Percentiles rank a stretch among this genome's conserved stretches.
Conservation (phyloP, 2,888 invertebrate genomes). For the Euplexia lucipara region DNA sequence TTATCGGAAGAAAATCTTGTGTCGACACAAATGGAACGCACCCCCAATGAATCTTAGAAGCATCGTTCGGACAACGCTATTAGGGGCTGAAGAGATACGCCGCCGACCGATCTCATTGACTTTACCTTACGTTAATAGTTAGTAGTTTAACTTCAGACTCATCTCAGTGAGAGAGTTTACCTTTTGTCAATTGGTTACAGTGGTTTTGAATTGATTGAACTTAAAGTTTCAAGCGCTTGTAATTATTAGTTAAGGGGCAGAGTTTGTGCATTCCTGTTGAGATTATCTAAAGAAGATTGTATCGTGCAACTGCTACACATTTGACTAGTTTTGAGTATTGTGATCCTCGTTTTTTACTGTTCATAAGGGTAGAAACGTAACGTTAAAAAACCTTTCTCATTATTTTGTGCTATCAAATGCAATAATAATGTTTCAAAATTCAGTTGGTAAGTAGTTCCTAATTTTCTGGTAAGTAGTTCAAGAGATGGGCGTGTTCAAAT, state of each 20-base stretch:
- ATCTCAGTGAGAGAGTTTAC: constrained; percentile 27
- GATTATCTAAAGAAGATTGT: too few relatives aligned
- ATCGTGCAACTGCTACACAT: too few relatives aligned
- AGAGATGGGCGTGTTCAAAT: too few relatives aligned
- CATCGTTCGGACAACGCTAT: constrained; percentile 69
- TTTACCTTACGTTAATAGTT: constrained; percentile 59
- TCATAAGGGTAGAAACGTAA: too few relatives aligned
- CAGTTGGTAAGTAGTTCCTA: too few relatives aligned
- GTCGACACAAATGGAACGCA: constrained; percentile 63
- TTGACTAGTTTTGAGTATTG: too few relatives aligned
- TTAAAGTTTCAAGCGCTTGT: not conserved
- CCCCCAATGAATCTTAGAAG: constrained; percentile 66
- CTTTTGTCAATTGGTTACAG: constrained; percentile 36
- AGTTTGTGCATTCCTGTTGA: not conserved
- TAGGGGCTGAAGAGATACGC: constrained; percentile 64
- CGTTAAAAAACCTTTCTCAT: too few relatives aligned
- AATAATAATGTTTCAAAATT: too few relatives aligned
- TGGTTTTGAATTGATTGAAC: constrained; percentile 16
- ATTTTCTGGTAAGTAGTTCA: too few relatives aligned
- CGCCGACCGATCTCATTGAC: constrained; percentile 65
- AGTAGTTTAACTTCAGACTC: constrained; percentile 51
- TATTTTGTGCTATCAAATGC: too few relatives aligned
- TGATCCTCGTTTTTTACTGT: too few relatives aligned
- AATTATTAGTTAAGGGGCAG: not conserved
- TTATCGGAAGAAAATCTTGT: not conserved